phyloP scores from a whole-genome alignment of 2,113 vertebrate genomes.

The Muscicapa adusta region DNA sequence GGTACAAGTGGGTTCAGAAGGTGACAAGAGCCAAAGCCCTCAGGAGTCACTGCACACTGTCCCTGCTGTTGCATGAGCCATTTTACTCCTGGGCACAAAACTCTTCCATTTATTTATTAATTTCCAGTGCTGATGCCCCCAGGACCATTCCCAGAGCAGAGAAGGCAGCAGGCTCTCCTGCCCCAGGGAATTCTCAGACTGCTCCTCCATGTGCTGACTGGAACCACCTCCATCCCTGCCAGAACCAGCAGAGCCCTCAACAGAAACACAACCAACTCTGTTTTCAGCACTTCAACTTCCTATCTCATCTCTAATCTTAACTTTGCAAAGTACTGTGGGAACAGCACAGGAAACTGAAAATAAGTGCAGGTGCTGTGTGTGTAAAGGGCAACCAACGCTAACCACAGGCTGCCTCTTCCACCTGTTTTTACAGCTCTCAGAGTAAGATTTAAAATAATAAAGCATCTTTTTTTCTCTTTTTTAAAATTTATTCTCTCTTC shows the following conservation, averaged over 20 bases:
- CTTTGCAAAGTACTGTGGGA: neutral
- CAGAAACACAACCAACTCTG: accelerated
- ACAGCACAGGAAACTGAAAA: neutral
- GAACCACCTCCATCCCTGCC: neutral
- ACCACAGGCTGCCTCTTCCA: neutral
- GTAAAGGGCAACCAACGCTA: neutral
- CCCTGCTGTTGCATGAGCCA: accelerated
- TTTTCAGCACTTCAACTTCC: neutral
- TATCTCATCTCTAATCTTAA: neutral
- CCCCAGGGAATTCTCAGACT: neutral
- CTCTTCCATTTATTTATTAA: accelerated
- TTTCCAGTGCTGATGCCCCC: neutral
- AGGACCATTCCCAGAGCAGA: neutral
- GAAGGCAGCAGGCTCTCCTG: neutral
- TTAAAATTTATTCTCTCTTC: neutral
- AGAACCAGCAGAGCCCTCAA: neutral
- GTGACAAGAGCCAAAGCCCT: neutral
- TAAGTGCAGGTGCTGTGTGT: neutral
- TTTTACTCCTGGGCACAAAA: neutral
- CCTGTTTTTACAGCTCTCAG: neutral
- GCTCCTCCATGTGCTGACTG: neutral
- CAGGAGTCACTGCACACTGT: neutral
- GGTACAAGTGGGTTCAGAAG: accelerated
- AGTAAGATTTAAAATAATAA: neutral
- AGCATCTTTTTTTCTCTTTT: neutral